Evolutionary conservation across 2,113 vertebrate species (phyloP).

Genomic region (Poicephalus meyeri): DNA sequence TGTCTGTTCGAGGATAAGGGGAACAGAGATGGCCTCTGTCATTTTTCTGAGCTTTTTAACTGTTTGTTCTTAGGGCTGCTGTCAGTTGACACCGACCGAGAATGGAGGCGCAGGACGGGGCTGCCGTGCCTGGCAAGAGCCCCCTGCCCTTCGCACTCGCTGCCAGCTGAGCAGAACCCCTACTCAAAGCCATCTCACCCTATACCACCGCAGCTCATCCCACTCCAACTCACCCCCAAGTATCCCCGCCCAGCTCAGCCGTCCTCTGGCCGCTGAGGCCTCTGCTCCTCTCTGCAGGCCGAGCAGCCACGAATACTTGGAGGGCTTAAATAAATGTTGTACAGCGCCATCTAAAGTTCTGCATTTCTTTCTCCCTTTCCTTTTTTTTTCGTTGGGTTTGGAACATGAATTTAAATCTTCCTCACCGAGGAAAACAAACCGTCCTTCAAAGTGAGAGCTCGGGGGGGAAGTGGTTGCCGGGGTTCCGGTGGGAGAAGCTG

Average conservation of each 20-base stretch:
- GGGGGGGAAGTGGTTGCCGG: neutral
- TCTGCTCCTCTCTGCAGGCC: neutral
- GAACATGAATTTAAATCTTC: conserved; percentile 28
- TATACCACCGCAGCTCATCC: neutral
- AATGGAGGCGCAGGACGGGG: neutral
- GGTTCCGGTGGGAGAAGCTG: neutral
- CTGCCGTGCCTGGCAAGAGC: neutral
- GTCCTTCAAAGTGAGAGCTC: neutral
- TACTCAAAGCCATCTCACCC: neutral
- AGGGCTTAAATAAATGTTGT: conserved; percentile 54
- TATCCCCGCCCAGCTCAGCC: neutral
- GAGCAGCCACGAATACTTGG: neutral
- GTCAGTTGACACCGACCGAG: neutral
- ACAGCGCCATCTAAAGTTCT: conserved; percentile 56
- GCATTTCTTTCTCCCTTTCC: neutral
- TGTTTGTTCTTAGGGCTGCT: neutral
- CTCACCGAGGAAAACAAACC: conserved; percentile 15
- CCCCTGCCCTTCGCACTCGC: neutral
- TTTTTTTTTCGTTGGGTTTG: neutral
- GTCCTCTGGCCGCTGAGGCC: neutral
- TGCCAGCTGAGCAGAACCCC: neutral
- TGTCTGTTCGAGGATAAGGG: neutral
- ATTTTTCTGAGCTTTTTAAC: neutral
- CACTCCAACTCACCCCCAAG: neutral
- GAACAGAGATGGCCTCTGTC: neutral